These are phyloP conservation scores for Cirrhinus molitorella DNA, from an alignment of 2,797 vertebrate species.

Conservation along the genomic window DNA sequence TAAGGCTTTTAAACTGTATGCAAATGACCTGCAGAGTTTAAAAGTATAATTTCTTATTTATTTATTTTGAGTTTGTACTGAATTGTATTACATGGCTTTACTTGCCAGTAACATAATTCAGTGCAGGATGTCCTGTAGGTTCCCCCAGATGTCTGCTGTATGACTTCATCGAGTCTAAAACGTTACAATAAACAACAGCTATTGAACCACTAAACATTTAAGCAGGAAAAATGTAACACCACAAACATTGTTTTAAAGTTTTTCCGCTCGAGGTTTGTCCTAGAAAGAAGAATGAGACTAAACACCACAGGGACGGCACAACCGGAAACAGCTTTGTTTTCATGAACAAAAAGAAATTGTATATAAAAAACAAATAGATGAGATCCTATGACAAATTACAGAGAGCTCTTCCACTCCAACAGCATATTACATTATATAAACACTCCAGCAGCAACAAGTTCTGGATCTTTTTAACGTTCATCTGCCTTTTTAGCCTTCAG, in stretches of 20 bases:
- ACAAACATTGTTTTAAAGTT: not conserved
- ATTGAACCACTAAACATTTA: not conserved
- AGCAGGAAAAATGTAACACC: not conserved
- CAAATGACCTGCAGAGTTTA: too few species aligned
- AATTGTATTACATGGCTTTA: not conserved
- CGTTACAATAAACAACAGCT: not conserved
- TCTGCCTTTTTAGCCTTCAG: not conserved
- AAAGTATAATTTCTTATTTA: not conserved
- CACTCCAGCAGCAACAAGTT: not conserved
- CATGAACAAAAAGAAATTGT: not conserved
- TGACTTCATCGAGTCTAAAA: not conserved
- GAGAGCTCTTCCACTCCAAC: not conserved
- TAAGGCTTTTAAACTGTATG: too few species aligned
- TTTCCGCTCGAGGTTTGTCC: not conserved
- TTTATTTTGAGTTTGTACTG: not conserved
- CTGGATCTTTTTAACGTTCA: not conserved
- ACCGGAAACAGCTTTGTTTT: not conserved
- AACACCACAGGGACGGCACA: not conserved
- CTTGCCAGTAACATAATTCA: not conserved
- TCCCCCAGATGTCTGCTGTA: not conserved
- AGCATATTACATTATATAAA: not conserved
- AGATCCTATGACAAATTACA: conserved; percentile 16
- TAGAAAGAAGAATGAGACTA: not conserved
- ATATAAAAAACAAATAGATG: not conserved
- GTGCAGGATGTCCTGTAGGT: not conserved